Evolutionary conservation across 2,888 invertebrate genomes (phyloP).

Genomic region (Cerastis leucographa): DNA sequence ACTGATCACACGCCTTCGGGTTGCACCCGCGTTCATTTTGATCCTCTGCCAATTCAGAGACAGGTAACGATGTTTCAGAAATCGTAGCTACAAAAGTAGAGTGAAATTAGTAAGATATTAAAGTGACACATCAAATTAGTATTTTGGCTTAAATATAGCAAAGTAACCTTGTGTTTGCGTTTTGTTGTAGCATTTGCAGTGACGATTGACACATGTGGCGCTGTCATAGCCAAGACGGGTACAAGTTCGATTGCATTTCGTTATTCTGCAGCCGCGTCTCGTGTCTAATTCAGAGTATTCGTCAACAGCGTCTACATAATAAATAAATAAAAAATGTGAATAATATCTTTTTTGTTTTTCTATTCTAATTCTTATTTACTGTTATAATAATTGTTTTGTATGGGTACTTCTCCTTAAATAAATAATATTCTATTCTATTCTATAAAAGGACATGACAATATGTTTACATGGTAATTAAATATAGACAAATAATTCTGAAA

Average conservation of each 20-base stretch:
- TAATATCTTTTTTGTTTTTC: too few species aligned
- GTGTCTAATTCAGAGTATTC: neutral
- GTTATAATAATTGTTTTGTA: too few species aligned
- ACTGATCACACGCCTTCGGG: conserved; percentile 4
- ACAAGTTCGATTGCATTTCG: conserved; percentile 1
- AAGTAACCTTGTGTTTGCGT: conserved; percentile 2
- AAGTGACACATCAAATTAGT: neutral
- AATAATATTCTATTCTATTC: too few species aligned
- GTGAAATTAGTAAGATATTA: neutral
- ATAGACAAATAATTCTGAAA: too few species aligned
- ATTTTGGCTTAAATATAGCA: neutral
- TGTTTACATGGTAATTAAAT: too few species aligned
- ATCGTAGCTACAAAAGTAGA: neutral
- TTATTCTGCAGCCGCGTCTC: neutral
- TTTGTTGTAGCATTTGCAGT: conserved; percentile 27
- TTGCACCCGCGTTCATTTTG: conserved; percentile 2
- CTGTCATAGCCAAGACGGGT: conserved; percentile 14
- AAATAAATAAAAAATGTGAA: too few species aligned
- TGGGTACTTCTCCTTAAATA: too few species aligned
- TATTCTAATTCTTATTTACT: too few species aligned
- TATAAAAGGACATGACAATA: too few species aligned
- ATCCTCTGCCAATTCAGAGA: conserved; percentile 5
- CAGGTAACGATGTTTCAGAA: neutral
- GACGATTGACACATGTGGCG: conserved; percentile 7
- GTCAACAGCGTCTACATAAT: neutral